Base-by-base conservation (phyloP, 2,888 invertebrate genomes). In the Platycnemis pennipes region DNA sequence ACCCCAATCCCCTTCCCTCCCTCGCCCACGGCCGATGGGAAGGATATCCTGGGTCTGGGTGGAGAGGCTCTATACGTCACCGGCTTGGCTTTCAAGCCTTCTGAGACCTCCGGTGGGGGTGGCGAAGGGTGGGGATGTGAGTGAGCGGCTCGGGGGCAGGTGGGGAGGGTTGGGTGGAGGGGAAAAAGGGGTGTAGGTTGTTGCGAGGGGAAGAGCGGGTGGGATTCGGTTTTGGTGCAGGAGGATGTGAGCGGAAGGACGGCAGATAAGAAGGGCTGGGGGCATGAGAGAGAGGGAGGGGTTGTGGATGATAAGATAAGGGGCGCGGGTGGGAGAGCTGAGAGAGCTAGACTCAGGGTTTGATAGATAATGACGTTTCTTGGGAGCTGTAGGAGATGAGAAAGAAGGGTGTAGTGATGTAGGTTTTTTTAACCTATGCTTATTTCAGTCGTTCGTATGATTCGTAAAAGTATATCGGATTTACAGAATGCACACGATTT, bases 41-140 rank as follows among this genome's bases (percentile, higher is more conserved):
- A 45, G 56, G 91, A 69, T 45, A 69, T 69, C 45, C 56, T 69
- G 26, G 91, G 44, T 44, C 69, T 44, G n/a, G 63, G 37, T 44
- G 44, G 91, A 69, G 91, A 91, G 63, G 63, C 91, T 91, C 91
- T 69, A 91, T 91, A 91, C 91, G 91, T 91, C 91, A 63, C 91
- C 63, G 91, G 63, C 63, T 91, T 91, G 89, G 56, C 89, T 89
- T 89, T 89, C 53, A 7, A 89, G 89, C 89, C 53, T 31, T 91
- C 91, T 37, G 63, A 56, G 91, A 91, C 89, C 89, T 89, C 56
- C 46, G 56, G 56, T 63, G 69, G 56, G 49, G 44, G 37, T 16
- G 63, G 8, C 44, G 91, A 49, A 53, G 87, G 86, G 37, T 44
- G 45, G 45, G 88, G 31, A 49, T 88, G 19, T 13, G 49, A 46